These are phyloP conservation scores for Hyles vespertilio DNA, from an alignment of 1,140 invertebrate genomes.

Conservation along the genomic window DNA sequence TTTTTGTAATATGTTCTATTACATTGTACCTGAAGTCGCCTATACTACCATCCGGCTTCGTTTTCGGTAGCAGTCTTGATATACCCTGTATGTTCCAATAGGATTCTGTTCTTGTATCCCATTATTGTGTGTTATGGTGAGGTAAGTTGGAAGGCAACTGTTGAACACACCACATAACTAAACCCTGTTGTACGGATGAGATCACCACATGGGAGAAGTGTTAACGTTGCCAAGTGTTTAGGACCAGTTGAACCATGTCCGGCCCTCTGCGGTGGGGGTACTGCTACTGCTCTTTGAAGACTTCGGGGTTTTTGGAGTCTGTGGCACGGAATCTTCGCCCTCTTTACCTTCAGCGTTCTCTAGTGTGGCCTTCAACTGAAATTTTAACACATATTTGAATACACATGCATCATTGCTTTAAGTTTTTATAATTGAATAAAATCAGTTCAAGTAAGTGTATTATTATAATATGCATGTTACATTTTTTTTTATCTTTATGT, in stretches of 20 bases:
- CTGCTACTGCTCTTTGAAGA: constrained; percentile 68
- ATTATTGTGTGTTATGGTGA: background rate
- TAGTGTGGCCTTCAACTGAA: constrained; percentile 52
- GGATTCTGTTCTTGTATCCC: too few relatives aligned
- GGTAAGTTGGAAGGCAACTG: constrained; percentile 20
- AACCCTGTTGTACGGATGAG: constrained; percentile 18
- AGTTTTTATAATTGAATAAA: too few relatives aligned
- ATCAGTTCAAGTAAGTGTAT: too few relatives aligned
- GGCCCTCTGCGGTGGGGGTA: constrained; percentile 58
- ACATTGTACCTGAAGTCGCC: too few relatives aligned
- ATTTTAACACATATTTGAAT: constrained; percentile 13
- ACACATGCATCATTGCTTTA: too few relatives aligned
- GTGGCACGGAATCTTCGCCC: constrained; percentile 31
- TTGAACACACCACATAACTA: constrained; percentile 26
- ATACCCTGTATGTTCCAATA: too few relatives aligned
- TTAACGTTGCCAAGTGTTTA: constrained; percentile 32
- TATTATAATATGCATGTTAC: too few relatives aligned
- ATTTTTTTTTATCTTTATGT: too few relatives aligned
- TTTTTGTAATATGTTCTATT: too few relatives aligned
- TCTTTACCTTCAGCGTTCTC: constrained; percentile 33
- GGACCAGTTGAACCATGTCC: constrained; percentile 79
- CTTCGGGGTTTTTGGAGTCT: constrained; percentile 61
- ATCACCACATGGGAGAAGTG: too few relatives aligned
- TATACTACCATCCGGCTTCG: too few relatives aligned
- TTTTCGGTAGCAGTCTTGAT: too few relatives aligned